These are phyloP conservation scores for Anarrhichthys ocellatus DNA, from an alignment of 2,113 vertebrate genomes.

Conservation along the genomic window DNA sequence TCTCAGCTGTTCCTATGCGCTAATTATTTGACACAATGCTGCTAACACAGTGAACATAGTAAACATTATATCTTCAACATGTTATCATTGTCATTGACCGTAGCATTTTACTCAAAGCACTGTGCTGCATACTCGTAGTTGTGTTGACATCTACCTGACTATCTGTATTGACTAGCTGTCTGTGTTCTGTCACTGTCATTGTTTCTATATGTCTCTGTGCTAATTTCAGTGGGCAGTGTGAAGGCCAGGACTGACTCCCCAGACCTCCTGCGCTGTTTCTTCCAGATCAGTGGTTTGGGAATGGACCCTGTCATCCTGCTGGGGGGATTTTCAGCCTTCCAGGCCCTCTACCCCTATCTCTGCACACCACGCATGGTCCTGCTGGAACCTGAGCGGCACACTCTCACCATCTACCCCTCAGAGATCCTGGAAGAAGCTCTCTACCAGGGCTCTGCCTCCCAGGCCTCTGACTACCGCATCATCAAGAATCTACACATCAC, in stretches of 20 bases:
- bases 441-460: conserved; percentile 75
- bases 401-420: conserved; percentile 78
- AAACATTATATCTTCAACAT: not conserved
- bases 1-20: not conserved
- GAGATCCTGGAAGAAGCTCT: conserved; percentile 77
- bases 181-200: not conserved
- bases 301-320: conserved; percentile 81
- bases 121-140: not conserved
- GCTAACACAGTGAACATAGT: not conserved
- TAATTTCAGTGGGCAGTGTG: conserved; percentile 72
- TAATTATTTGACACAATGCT: not conserved
- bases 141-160: not conserved
- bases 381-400: conserved; percentile 69
- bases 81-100: not conserved
- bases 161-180: not conserved
- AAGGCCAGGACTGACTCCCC: conserved; percentile 68
- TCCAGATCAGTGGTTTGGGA: conserved; percentile 78
- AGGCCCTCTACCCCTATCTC: conserved; percentile 76
- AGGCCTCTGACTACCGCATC: conserved; percentile 73
- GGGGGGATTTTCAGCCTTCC: conserved; percentile 73
- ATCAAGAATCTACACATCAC: conserved; percentile 79
- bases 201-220: conserved; percentile 28
- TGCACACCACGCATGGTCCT: conserved; percentile 74
- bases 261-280: conserved; percentile 78
- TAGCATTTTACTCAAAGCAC: not conserved